These are phyloP conservation scores for Cherax quadricarinatus DNA, from an alignment of 1,140 invertebrate species.

Conservation along the genomic window DNA sequence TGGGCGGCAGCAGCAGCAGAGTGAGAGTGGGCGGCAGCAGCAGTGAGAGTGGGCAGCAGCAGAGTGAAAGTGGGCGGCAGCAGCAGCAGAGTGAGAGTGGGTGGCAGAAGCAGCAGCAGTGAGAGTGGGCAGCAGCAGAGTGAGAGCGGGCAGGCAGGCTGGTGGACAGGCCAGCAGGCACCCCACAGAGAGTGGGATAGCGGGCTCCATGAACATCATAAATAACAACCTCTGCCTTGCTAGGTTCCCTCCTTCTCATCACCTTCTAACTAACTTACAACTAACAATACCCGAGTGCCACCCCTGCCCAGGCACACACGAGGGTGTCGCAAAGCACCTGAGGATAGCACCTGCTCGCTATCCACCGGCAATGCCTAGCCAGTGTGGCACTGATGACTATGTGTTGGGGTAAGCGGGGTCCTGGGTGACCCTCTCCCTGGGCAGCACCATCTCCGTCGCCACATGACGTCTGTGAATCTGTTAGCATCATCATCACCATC, in stretches of 20 bases:
- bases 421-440: background rate
- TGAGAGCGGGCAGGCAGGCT: constrained; percentile 20
- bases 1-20: background rate
- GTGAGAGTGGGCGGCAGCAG: background rate
- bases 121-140: background rate
- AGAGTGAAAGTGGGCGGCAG: background rate
- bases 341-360: too few species aligned
- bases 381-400: too few species aligned
- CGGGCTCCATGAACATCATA: constrained; percentile 8
- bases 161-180: constrained; percentile 16
- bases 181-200: constrained; percentile 42
- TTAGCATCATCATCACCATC: constrained; percentile 48
- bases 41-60: background rate
- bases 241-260: background rate
- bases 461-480: constrained; percentile 45
- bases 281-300: background rate
- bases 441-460: constrained; percentile 38
- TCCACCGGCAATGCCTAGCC: too few species aligned
- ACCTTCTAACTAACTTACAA: background rate
- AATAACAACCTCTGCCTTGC: constrained; percentile 28
- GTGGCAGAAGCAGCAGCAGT: constrained; percentile 6
- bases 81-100: background rate
- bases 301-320: background rate
- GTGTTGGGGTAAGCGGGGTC: constrained; percentile 23
- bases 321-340: too few species aligned